Evolutionary conservation across 2,888 invertebrate species (phyloP), one percentile per base, ranked within the genome.

Genomic region (Caradrina kadenii): DNA sequence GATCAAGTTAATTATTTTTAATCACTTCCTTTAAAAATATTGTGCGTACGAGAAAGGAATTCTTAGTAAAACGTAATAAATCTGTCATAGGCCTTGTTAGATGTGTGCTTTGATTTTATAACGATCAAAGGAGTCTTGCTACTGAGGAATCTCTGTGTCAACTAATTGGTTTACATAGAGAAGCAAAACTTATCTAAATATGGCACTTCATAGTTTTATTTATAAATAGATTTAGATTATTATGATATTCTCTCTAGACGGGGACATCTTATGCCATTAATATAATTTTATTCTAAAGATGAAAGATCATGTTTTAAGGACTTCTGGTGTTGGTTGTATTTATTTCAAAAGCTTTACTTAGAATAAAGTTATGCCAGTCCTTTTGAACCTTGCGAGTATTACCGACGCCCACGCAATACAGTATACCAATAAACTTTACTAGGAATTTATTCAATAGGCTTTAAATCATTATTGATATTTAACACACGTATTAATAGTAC

Each of bases 41-140:
- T 70, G 52, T 83, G 3, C 15, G 17, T 45, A 86, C 88, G 84
- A 80, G 83, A 80, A 83, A 84, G 86, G 85, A 89, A 89, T 92
- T 92, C 91, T 91, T 91, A 86, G 90, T 90, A 86, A 88, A 77
- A 86, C 76, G 88, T 82, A 85, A 94, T 95, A 95, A 94, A 95
- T 94, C 94, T 93, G 94, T 94, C 94, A 90, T 91, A 91, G 89
- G 86, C 87, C 92, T 93, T 92, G 94, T 94, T 93, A 94, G 91
- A 86, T 87, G 88, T 84, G 83, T 87, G 91, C 93, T 94, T 94
- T 93, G 93, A 93, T 92, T 93, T 88, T 86, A 86, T 81, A 79
- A 86, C 91, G 94, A 94, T 95, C 95, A 95, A 95, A 95, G 94
- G 87, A 88, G 86, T 86, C 65, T 87, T 88, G 88, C 88, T 87